Conservation (phyloP, 2,113 vertebrate species). For the Megaptera novaeangliae region DNA sequence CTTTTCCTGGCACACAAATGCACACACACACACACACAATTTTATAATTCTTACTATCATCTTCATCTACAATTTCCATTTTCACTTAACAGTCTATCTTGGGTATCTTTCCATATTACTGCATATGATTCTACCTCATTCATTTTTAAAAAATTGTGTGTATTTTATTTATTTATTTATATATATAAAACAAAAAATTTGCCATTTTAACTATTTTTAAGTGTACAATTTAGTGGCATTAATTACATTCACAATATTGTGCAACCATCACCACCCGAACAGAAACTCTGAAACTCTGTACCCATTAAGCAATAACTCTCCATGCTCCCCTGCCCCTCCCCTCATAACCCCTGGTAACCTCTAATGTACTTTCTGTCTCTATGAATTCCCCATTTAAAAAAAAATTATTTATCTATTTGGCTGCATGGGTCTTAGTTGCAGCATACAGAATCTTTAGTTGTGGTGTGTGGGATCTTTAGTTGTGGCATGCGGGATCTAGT, state of each 20-base stretch:
- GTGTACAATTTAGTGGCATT: neutral
- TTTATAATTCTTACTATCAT: neutral
- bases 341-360: neutral
- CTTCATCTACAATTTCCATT: neutral
- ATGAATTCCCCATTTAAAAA: neutral
- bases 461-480: too few species aligned
- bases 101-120: neutral
- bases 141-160: neutral
- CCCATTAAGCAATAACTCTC: neutral
- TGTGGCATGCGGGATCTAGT: too few species aligned
- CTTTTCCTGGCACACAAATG: neutral
- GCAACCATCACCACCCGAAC: neutral
- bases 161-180: neutral
- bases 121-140: neutral
- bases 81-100: neutral
- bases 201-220: neutral
- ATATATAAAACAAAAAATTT: neutral
- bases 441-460: too few species aligned
- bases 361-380: neutral
- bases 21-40: neutral
- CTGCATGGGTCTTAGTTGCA: too few species aligned
- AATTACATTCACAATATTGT: neutral
- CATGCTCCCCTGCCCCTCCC: neutral
- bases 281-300: slow-evolving; percentile 5
- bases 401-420: too few species aligned